Conservation (phyloP, 2,113 vertebrate species). For the Phyllostomus discolor region DNA sequence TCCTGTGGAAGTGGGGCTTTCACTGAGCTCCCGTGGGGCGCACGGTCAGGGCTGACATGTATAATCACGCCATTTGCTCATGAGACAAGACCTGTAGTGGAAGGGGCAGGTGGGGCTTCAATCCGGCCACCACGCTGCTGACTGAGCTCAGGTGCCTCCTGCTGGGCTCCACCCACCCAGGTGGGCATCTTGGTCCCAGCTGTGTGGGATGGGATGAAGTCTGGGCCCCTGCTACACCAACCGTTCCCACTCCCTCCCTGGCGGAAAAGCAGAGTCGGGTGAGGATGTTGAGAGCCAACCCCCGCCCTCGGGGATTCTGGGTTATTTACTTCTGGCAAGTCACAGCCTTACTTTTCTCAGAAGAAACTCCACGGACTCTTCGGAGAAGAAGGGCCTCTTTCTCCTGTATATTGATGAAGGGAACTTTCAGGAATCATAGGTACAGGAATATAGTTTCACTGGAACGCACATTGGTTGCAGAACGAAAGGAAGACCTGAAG, state of each 20-base stretch:
- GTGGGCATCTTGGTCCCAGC: background rate
- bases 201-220: fast-evolving
- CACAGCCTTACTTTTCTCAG: slow-evolving; percentile 4
- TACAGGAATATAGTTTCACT: background rate
- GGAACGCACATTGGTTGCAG: background rate
- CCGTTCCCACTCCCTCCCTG: background rate
- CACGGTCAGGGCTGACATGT: fast-evolving
- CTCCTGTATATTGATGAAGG: background rate
- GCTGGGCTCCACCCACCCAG: fast-evolving
- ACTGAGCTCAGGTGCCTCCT: background rate
- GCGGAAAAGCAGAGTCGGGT: background rate
- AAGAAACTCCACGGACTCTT: background rate
- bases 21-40: fast-evolving
- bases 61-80: background rate
- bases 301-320: background rate
- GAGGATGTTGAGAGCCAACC: background rate
- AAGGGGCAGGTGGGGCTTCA: background rate
- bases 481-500: background rate
- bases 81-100: background rate
- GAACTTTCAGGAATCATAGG: background rate
- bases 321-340: slow-evolving; percentile 17
- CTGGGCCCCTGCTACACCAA: too few relatives aligned
- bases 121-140: background rate
- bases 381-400: background rate
- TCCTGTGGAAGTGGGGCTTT: background rate